A percentile compares a stretch with the other conserved stretches of the same genome.
Evolutionary conservation across 2,113 vertebrate species (phyloP).

Genomic region (Erpornis zantholeuca): DNA sequence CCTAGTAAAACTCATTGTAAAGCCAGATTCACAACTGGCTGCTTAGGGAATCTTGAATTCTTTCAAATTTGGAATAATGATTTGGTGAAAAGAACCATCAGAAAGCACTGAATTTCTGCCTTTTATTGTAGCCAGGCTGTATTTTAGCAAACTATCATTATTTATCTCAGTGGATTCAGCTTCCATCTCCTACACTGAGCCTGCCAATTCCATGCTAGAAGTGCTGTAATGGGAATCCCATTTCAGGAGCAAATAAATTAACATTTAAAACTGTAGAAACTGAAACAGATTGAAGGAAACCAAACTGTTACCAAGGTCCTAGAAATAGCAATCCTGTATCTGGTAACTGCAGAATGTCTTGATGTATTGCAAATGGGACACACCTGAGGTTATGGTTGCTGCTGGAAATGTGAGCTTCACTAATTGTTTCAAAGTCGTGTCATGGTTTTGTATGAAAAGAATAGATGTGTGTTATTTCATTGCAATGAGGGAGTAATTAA

Average conservation of each 20-base stretch:
- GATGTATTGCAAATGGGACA: not conserved
- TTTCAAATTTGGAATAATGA: not conserved
- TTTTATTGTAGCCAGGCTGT: not conserved
- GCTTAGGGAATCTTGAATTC: not conserved
- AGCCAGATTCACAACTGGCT: not conserved
- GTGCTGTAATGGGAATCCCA: not conserved
- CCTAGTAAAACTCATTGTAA: not conserved
- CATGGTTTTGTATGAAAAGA: not conserved
- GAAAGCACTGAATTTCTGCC: not conserved
- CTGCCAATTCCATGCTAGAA: not conserved
- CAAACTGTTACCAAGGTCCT: not conserved
- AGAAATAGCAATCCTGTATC: not conserved
- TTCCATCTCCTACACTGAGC: not conserved
- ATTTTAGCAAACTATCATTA: not conserved
- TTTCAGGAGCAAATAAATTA: not conserved
- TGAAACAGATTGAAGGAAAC: not conserved
- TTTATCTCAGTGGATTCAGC: not conserved
- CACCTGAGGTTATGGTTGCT: not conserved
- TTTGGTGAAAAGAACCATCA: not conserved
- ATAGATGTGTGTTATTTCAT: not conserved
- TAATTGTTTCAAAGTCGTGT: not conserved
- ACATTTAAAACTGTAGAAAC: not conserved
- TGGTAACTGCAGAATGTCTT: not conserved
- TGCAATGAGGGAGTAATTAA: not conserved
- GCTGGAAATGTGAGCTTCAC: not conserved